Conservation (phyloP, 2,888 invertebrate genomes). For the Dryobota labecula region DNA sequence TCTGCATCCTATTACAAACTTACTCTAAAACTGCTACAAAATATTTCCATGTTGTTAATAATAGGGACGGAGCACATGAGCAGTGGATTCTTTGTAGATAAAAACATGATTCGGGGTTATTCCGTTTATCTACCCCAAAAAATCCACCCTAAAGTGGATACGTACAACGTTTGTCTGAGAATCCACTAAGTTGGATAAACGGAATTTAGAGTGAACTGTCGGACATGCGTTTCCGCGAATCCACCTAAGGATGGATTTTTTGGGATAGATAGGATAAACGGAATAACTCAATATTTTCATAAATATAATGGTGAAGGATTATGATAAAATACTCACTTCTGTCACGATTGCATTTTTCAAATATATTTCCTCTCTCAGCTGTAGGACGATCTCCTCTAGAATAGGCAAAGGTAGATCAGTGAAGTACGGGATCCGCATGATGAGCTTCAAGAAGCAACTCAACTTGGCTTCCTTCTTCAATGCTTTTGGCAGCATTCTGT, state of each 20-base stretch:
- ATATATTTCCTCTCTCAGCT: slow-evolving; percentile 47
- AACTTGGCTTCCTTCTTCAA: slow-evolving; percentile 45
- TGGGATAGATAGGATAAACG: too few relatives aligned
- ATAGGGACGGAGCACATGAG: neutral
- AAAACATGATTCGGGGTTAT: neutral
- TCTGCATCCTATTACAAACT: neutral
- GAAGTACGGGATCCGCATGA: slow-evolving; percentile 49
- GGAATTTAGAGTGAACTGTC: too few relatives aligned
- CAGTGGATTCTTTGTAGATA: neutral
- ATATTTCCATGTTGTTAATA: neutral
- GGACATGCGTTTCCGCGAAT: too few relatives aligned
- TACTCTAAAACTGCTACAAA: neutral
- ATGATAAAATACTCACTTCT: slow-evolving; percentile 45
- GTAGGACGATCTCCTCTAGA: slow-evolving; percentile 37
- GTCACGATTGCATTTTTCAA: slow-evolving; percentile 45
- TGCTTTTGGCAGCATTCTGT: slow-evolving; percentile 37
- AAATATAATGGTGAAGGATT: neutral
- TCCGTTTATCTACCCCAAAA: too few relatives aligned
- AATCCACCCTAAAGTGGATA: too few relatives aligned
- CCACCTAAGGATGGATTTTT: too few relatives aligned
- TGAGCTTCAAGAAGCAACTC: slow-evolving; percentile 31
- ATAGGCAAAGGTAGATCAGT: slow-evolving; percentile 38
- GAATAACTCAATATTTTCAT: too few relatives aligned
- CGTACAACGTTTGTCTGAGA: too few relatives aligned
- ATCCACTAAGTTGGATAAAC: too few relatives aligned